Evolutionary conservation across 1,140 invertebrate species (phyloP).

Genomic region (Metaphire vulgaris): DNA sequence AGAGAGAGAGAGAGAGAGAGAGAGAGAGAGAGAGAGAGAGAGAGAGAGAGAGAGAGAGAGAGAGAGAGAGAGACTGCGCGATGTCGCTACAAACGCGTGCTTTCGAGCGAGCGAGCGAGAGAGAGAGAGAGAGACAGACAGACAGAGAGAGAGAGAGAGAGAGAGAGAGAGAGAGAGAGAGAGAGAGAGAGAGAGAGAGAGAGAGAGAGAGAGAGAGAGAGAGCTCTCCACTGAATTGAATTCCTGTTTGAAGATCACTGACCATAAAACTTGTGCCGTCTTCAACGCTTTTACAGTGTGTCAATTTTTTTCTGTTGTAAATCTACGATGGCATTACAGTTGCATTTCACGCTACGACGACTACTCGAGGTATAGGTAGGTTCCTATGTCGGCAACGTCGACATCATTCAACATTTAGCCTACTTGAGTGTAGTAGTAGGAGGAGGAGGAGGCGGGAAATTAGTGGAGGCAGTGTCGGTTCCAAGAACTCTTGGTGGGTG

Average conservation of each 20-base stretch:
- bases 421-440: too few species aligned
- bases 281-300: neutral
- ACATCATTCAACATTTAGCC: too few species aligned
- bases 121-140: conserved; percentile 23
- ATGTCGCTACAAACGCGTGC: too few species aligned
- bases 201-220: conserved; percentile 25
- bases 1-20: conserved; percentile 28
- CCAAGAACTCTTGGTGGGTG: too few species aligned
- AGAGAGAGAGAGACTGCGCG: conserved; percentile 27
- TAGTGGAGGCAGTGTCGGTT: too few species aligned
- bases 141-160: conserved; percentile 27
- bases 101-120: conserved; percentile 11
- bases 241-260: neutral
- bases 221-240: too few species aligned
- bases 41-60: conserved; percentile 24
- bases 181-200: conserved; percentile 28
- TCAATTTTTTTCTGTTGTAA: neutral
- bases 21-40: conserved; percentile 27
- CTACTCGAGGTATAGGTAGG: neutral
- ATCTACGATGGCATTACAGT: neutral
- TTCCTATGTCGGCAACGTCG: too few species aligned
- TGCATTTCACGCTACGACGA: neutral
- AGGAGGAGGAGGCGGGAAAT: too few species aligned
- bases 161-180: conserved; percentile 28
- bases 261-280: neutral